Evolutionary conservation across 1,140 invertebrate species (phyloP).

Genomic region (Dendroctonus valens): DNA sequence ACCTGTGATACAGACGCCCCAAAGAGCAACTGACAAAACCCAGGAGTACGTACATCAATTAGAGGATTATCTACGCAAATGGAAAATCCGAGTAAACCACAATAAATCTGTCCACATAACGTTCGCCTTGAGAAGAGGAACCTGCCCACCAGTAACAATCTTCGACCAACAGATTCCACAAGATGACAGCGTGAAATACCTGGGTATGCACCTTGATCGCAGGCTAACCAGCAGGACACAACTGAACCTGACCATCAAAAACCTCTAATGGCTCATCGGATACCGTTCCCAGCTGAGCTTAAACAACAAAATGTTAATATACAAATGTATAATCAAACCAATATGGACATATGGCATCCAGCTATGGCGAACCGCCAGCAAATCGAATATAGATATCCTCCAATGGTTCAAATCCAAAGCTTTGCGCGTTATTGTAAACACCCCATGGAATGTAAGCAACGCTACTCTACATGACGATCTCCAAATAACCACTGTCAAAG

Average conservation of each 20-base stretch:
- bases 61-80: neutral
- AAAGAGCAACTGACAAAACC: neutral
- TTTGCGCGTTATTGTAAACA: no score
- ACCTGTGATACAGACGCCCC: neutral
- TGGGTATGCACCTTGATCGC: neutral
- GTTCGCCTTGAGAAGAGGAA: neutral
- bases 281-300: neutral
- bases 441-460: neutral
- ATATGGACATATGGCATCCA: no score
- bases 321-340: neutral
- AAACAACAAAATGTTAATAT: neutral
- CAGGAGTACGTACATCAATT: neutral
- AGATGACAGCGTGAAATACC: neutral
- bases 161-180: neutral
- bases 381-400: no score
- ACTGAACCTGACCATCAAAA: neutral
- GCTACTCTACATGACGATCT: neutral
- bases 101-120: neutral
- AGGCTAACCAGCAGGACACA: neutral
- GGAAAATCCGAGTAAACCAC: neutral
- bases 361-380: no score
- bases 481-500: no score
- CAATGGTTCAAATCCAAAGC: no score
- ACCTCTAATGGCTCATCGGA: neutral
- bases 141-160: neutral